A percentile compares a stretch with the other conserved stretches of the same genome.
Conservation (phyloP, 2,797 vertebrate genomes). For the Notamacropus eugenii region DNA sequence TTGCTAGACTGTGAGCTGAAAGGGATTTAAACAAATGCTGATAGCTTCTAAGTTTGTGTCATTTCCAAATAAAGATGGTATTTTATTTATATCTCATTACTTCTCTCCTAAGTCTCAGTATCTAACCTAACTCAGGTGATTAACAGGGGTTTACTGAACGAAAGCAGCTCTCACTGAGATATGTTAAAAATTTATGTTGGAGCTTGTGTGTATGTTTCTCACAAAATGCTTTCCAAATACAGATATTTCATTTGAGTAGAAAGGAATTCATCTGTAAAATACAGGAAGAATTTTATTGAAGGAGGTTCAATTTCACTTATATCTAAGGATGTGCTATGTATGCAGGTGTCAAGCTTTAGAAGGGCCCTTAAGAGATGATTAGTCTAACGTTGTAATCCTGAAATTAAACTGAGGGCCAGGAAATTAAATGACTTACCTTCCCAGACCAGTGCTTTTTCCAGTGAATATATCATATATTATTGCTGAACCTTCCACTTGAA, state of each 20-base stretch:
- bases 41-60: background rate
- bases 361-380: background rate
- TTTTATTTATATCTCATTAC: background rate
- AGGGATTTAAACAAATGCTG: background rate
- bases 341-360: background rate
- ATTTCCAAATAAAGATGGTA: background rate
- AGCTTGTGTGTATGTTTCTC: background rate
- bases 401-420: background rate
- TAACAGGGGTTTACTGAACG: background rate
- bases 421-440: background rate
- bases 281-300: background rate
- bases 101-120: background rate
- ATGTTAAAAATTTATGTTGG: background rate
- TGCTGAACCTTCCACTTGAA: background rate
- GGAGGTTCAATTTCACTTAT: background rate
- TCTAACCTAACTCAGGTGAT: background rate
- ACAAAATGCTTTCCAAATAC: background rate
- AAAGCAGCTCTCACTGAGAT: background rate
- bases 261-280: background rate
- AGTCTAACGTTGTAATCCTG: background rate
- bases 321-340: background rate
- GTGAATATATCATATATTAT: background rate
- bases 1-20: background rate
- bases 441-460: background rate
- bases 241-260: background rate